These are phyloP conservation scores for Orthosia gracilis DNA, from an alignment of 2,888 invertebrate species.

Conservation along the genomic window DNA sequence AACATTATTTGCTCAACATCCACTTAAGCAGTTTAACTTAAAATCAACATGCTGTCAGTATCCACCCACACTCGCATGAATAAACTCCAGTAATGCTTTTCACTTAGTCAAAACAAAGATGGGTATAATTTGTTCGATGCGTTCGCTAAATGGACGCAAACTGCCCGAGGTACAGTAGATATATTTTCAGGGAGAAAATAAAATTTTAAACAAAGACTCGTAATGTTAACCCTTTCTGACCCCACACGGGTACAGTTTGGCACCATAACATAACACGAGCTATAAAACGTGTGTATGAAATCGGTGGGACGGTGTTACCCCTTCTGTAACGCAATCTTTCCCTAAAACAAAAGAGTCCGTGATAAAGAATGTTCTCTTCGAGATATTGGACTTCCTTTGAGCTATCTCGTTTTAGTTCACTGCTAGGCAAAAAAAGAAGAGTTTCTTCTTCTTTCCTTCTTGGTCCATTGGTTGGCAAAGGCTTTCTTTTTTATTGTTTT, in stretches of 20 bases:
- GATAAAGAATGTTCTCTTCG: constrained; percentile 5
- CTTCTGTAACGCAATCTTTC: constrained; percentile 11
- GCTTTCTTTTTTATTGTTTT: too few relatives aligned
- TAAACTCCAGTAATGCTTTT: constrained; percentile 57
- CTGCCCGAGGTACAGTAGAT: constrained; percentile 73
- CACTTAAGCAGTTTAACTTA: constrained; percentile 55
- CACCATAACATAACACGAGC: constrained; percentile 74
- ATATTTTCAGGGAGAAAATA: constrained; percentile 77
- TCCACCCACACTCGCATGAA: constrained; percentile 61
- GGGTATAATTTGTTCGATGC: constrained; percentile 72
- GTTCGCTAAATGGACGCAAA: constrained; percentile 77
- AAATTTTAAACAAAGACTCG: constrained; percentile 85
- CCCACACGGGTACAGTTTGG: constrained; percentile 76
- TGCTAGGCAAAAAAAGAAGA: too few relatives aligned
- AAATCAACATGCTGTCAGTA: constrained; percentile 60
- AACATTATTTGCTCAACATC: constrained; percentile 59
- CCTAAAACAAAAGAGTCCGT: not conserved
- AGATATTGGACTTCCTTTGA: not conserved
- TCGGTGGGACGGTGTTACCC: constrained; percentile 58
- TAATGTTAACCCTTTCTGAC: constrained; percentile 84
- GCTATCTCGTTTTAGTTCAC: too few relatives aligned
- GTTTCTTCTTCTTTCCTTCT: too few relatives aligned
- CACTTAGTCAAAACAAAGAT: constrained; percentile 78
- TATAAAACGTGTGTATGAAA: constrained; percentile 70
- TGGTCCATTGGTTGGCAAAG: too few relatives aligned